A percentile compares a stretch with the other conserved stretches of the same genome.
Conservation (phyloP, 2,888 invertebrate genomes). For the Eupithecia exiguata region DNA sequence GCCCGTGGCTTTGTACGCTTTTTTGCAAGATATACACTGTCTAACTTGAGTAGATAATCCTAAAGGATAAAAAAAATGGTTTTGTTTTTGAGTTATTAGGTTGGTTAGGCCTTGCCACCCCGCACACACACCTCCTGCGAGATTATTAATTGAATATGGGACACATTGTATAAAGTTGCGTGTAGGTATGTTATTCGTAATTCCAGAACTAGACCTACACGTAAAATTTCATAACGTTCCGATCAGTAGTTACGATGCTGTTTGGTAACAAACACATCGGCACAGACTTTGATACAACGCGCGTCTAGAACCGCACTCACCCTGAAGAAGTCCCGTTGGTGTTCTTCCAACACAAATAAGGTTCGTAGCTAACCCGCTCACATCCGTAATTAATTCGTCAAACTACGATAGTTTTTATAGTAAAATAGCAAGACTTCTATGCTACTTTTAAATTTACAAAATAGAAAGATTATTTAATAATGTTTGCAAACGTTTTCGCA, state of each 20-base stretch:
- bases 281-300: too few relatives aligned
- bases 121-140: too few relatives aligned
- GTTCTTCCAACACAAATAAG: too few relatives aligned
- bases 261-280: not conserved
- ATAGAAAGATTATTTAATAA: too few relatives aligned
- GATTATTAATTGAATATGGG: not conserved
- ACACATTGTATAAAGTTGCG: not conserved
- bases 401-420: too few relatives aligned
- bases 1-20: not conserved
- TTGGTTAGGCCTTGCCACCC: not conserved
- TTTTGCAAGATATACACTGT: not conserved
- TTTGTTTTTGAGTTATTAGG: not conserved
- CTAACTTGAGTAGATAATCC: not conserved
- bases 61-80: not conserved
- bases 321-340: too few relatives aligned
- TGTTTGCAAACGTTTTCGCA: not conserved
- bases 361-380: too few relatives aligned
- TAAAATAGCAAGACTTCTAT: too few relatives aligned
- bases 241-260: not conserved
- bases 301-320: too few relatives aligned
- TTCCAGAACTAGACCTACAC: not conserved
- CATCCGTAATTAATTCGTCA: too few relatives aligned
- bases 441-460: too few relatives aligned
- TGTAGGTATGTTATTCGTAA: not conserved
- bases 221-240: not conserved